A percentile compares a stretch with the other conserved stretches of the same genome.
Conservation (phyloP, 2,797 vertebrate genomes). For the Anabacerthia variegaticeps region DNA sequence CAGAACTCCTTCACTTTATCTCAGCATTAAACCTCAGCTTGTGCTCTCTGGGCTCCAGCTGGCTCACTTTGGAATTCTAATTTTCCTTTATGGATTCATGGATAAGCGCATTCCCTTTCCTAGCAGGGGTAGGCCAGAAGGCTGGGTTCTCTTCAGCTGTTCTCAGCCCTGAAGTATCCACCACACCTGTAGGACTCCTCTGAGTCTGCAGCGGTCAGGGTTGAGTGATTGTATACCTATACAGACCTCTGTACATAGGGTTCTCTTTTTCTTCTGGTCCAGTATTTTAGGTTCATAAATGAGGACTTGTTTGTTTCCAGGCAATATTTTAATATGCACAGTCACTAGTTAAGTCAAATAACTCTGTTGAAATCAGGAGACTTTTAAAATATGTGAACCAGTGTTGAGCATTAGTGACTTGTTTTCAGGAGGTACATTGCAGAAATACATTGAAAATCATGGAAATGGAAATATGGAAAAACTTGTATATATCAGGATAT, state of each 20-base stretch:
- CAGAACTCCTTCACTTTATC: not conserved
- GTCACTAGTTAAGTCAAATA: not conserved
- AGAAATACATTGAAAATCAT: not conserved
- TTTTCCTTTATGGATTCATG: not conserved
- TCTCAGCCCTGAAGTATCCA: not conserved
- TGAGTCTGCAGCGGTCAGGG: not conserved
- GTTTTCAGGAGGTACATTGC: not conserved
- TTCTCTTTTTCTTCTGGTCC: not conserved
- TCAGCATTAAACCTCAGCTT: not conserved
- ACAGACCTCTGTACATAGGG: not conserved
- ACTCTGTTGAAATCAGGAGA: not conserved
- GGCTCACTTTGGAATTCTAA: not conserved
- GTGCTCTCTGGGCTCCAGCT: not conserved
- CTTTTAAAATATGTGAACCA: not conserved
- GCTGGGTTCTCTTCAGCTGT: not conserved
- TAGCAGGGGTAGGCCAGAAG: not conserved
- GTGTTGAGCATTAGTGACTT: not conserved
- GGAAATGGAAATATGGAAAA: not conserved
- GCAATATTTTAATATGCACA: not conserved
- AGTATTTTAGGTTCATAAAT: not conserved
- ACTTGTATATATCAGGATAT: not conserved
- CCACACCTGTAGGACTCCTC: not conserved
- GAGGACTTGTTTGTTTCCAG: not conserved
- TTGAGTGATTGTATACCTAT: not conserved
- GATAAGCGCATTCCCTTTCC: not conserved